Base-by-base conservation (phyloP, 2,797 vertebrate genomes). In the Sebastes vulpes region DNA sequence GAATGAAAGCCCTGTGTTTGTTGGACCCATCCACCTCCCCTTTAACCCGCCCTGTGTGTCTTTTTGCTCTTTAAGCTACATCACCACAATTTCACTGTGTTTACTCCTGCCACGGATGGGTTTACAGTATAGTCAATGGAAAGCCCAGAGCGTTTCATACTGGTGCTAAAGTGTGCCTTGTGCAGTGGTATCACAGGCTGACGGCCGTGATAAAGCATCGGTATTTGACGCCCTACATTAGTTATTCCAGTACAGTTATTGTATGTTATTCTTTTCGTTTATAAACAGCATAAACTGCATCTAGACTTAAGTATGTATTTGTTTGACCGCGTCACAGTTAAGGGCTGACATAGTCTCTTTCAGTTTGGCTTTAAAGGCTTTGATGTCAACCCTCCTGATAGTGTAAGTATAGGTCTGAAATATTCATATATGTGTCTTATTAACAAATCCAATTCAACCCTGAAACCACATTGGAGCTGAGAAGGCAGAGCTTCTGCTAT, bases 371-470 rank as follows among this genome's bases (percentile, higher is more conserved):
- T 1, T 46, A 18, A 46, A n/a, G 46, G 18, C 46, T 72, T 50
- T 59, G 42, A 71, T 50, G n/a, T 31, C 54, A 50, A 14, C 26
- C 25, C 7, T 72, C 20, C 61, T 53, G 8, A 67, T 35, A 67
- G 35, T 21, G 9, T 54, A 35, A 67, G 35, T n/a, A 5, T 54
- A 29, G 20, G 60, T 52, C 29, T 72, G 5, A 75, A 25, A 64
- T 67, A 50, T 64, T 70, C 67, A 52, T 32, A 4, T 5, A 78
- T n/a, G 29, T 61, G 14, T 67, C 8, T 56, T 23, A 25, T 14
- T 35, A 59, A 83, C 29, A 71, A 74, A 48, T 79, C 29, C 9
- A 66, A 26, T 60, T 70, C 5, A 71, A 26, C 23, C 64, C 9
- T 4, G 2, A 66, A 77, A 54, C 42, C 74, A 65, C 35, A 74